Conservation (phyloP, 1,140 invertebrate species). For the Procambarus virginalis region DNA sequence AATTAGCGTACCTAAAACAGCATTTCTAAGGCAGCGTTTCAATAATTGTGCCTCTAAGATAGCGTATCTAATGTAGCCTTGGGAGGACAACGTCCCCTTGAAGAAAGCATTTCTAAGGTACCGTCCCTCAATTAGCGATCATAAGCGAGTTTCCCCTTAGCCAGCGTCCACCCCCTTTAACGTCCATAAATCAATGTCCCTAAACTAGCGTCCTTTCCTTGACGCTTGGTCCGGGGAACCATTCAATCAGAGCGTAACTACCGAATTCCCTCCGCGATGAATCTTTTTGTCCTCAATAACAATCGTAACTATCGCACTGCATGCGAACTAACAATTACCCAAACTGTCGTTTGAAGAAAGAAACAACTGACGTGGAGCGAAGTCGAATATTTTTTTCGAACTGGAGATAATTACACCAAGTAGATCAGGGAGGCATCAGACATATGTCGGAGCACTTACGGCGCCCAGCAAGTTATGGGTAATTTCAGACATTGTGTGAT, state of each 20-base stretch:
- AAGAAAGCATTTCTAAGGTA: no score
- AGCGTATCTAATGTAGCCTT: no score
- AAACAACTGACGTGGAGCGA: not conserved
- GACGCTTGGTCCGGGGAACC: not conserved
- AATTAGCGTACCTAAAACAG: no score
- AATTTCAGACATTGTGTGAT: slow-evolving; percentile 34
- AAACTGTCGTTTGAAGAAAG: not conserved
- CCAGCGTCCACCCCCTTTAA: no score
- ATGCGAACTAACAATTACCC: slow-evolving; percentile 30
- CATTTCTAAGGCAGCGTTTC: no score
- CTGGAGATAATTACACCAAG: slow-evolving; percentile 5
- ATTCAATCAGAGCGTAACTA: slow-evolving; percentile 34
- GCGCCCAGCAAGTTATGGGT: slow-evolving; percentile 1
- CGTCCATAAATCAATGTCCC: no score
- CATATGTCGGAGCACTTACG: slow-evolving; percentile 13
- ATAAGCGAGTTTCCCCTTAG: no score
- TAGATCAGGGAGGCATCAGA: slow-evolving; percentile 25
- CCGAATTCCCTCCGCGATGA: not conserved
- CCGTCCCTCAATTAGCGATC: no score
- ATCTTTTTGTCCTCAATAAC: slow-evolving; percentile 7
- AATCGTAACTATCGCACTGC: slow-evolving; percentile 17
- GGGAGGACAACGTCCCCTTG: no score
- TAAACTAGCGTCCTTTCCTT: no score
- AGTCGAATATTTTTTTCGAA: not conserved
- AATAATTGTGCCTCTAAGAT: no score